phyloP scores from a whole-genome alignment of 2,888 invertebrate species.

The Cheilosia scutellata region DNA sequence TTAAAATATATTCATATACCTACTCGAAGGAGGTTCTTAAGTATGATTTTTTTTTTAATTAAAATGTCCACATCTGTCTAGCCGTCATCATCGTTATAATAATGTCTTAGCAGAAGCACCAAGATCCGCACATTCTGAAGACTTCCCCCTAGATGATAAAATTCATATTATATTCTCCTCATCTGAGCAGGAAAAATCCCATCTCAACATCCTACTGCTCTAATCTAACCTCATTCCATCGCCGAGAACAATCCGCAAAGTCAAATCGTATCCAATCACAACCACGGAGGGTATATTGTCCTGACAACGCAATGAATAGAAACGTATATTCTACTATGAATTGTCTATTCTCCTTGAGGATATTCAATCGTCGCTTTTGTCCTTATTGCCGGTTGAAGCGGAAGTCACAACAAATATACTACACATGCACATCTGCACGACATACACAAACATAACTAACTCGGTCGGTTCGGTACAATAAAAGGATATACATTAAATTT shows the following conservation, averaged over 20 bases:
- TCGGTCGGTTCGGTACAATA: constrained; percentile 15
- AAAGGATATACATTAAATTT: constrained; percentile 51
- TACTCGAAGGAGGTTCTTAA: too few relatives aligned
- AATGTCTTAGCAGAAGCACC: not conserved
- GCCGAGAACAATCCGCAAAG: constrained; percentile 6
- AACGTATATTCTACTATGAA: constrained; percentile 49
- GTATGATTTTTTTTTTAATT: not conserved
- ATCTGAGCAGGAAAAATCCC: constrained; percentile 21
- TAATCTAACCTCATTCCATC: constrained; percentile 16
- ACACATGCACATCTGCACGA: not conserved
- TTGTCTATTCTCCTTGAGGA: constrained; percentile 46
- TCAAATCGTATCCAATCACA: constrained; percentile 40
- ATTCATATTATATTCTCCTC: constrained; percentile 39
- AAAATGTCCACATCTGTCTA: not conserved
- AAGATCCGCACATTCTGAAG: not conserved
- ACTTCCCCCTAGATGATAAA: constrained; percentile 2
- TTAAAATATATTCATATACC: not conserved
- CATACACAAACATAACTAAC: not conserved
- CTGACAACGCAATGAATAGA: constrained; percentile 42
- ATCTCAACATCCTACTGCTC: not conserved
- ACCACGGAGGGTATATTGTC: constrained; percentile 35
- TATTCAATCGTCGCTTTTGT: constrained; percentile 58
- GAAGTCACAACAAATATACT: constrained; percentile 42
- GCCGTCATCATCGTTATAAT: not conserved
- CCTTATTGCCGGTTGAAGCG: constrained; percentile 48